These are phyloP conservation scores for Petromus typicus DNA, from an alignment of 2,113 vertebrate species.

Conservation along the genomic window DNA sequence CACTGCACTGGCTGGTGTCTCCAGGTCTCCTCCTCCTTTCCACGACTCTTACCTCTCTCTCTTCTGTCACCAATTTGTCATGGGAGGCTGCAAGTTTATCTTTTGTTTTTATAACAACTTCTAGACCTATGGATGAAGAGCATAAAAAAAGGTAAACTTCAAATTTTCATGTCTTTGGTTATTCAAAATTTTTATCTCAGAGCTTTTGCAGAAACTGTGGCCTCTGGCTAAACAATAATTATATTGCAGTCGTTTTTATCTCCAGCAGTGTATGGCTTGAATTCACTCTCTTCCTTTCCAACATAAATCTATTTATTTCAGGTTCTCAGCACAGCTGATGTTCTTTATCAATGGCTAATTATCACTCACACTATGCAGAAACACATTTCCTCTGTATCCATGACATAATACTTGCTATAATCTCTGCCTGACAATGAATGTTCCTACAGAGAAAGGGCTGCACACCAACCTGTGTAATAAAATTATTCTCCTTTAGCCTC, in stretches of 20 bases:
- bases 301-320: conserved; percentile 57
- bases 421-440: not conserved
- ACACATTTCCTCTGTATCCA: conserved; percentile 1
- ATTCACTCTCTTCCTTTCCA: not conserved
- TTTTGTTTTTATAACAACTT: conserved; percentile 38
- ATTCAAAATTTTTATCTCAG: conserved; percentile 48
- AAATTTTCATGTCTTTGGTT: conserved; percentile 57
- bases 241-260: conserved; percentile 27
- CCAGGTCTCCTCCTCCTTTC: not conserved
- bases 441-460: not conserved
- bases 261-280: not conserved
- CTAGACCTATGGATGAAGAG: conserved; percentile 28
- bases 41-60: not conserved
- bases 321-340: conserved; percentile 19
- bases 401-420: not conserved
- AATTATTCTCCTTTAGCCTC: not conserved
- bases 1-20: not conserved
- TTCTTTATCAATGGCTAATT: conserved; percentile 50
- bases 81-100: not conserved
- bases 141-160: conserved; percentile 37
- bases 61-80: not conserved
- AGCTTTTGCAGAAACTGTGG: conserved; percentile 46
- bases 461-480: not conserved
- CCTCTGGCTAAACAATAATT: conserved; percentile 36
- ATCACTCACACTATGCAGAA: conserved; percentile 10